Evolutionary conservation across 2,888 invertebrate genomes (phyloP), one percentile per base, ranked within the genome.

Genomic region (Leucozona laternaria): DNA sequence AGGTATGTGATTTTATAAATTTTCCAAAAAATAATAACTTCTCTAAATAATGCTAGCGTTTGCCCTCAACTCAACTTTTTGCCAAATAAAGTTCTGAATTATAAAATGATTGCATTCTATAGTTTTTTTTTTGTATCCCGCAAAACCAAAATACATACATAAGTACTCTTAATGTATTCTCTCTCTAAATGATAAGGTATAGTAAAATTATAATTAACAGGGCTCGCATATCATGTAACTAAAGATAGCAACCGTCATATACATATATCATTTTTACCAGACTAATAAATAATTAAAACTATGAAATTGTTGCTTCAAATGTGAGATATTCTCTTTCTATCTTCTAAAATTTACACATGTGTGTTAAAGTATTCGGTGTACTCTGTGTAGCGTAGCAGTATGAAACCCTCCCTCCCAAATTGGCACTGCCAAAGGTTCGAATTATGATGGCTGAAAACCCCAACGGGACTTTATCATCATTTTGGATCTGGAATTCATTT

Each of bases 161-260:
- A 15, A 1, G 11, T 7, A 31, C 7, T n/a, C n/a, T n/a, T n/a
- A n/a, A n/a, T n/a, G n/a, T 11, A 22, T 15, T n/a, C 40, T 15
- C 57, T 17, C 25, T 28, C 55, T 2, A 22, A 13, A 1, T 11
- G 31, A 7, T 31, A 8, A 48, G 66, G 48, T 20, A n/a, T n/a
- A 55, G 31, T 45, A 76, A 45, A 60, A 68, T 72, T 72, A 68
- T 85, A 85, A 85, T 85, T 85, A 80, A 85, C 84, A 80, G 62
- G 80, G 62, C 53, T 85, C 76, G 72, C 84, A 80, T 85, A 85
- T 85, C 84, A 77, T 85, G 84, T 85, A 85, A 85, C 84, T 72
- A 76, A 72, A 85, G 84, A 85, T 85, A 80, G 77, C 77, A 85
- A 80, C 80, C 84, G n/a, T 77, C 72, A 68, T 80, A 77, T 68